phyloP scores from a whole-genome alignment of 1,140 invertebrate genomes.

The Calosoma granatense region DNA sequence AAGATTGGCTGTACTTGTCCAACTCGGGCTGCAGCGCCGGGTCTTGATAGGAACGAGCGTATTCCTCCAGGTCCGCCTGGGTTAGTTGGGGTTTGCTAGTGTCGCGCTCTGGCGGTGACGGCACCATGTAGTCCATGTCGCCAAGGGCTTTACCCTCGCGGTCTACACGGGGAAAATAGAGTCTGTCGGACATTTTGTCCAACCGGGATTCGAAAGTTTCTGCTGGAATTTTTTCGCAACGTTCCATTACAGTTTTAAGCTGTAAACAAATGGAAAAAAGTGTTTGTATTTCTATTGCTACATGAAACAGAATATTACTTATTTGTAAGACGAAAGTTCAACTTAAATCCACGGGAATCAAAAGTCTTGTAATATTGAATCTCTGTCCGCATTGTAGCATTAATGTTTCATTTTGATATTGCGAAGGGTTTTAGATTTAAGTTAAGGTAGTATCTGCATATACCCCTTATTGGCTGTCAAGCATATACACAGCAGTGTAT shows the following conservation, averaged over 20 bases:
- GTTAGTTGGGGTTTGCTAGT: constrained; percentile 41
- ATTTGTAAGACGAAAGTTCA: too few relatives aligned
- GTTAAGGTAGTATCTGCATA: too few relatives aligned
- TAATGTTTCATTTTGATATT: constrained; percentile 7
- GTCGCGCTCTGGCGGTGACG: constrained; percentile 65
- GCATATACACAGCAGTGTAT: too few relatives aligned
- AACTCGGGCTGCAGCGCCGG: constrained; percentile 26
- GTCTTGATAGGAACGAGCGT: constrained; percentile 51
- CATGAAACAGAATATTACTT: neutral
- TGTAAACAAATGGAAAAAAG: constrained; percentile 35
- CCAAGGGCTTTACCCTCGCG: constrained; percentile 52
- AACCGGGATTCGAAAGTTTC: constrained; percentile 48
- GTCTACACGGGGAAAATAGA: constrained; percentile 51
- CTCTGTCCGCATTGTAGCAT: too few relatives aligned
- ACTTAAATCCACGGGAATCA: too few relatives aligned
- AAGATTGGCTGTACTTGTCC: constrained; percentile 18
- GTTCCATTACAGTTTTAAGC: constrained; percentile 64
- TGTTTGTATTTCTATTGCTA: constrained; percentile 10
- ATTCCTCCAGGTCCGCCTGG: constrained; percentile 60
- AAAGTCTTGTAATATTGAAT: too few relatives aligned
- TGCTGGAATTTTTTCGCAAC: constrained; percentile 57
- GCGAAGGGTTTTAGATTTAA: too few relatives aligned
- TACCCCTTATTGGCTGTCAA: too few relatives aligned
- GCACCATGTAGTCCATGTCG: constrained; percentile 60
- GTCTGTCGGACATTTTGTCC: constrained; percentile 33